Evolutionary conservation across 2,888 invertebrate species (phyloP).

Genomic region (Zeuzera pyrina): DNA sequence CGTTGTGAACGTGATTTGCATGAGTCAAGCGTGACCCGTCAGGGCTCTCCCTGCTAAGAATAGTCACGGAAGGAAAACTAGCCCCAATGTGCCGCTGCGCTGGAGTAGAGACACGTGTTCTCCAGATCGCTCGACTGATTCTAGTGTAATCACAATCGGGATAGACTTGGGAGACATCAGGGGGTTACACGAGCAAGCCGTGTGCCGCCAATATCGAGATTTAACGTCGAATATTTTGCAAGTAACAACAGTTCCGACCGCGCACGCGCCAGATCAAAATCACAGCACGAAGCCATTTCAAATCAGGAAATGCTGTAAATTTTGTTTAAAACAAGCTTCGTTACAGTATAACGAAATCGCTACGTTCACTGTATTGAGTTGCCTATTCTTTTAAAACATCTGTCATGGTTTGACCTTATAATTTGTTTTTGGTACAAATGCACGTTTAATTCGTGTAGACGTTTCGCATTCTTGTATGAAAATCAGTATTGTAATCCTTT

Average conservation of each 20-base stretch:
- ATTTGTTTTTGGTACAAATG: too few relatives aligned
- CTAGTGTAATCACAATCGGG: slow-evolving; percentile 9
- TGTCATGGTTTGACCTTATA: slow-evolving; percentile 18
- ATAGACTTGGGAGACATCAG: slow-evolving; percentile 13
- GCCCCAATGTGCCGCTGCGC: slow-evolving; percentile 35
- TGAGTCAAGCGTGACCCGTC: slow-evolving; percentile 52
- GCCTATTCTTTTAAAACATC: slow-evolving; percentile 10
- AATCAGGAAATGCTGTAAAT: slow-evolving; percentile 37
- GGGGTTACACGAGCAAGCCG: slow-evolving; percentile 39
- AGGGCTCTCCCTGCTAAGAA: slow-evolving; percentile 45
- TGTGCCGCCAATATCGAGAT: slow-evolving; percentile 36
- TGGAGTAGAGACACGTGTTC: slow-evolving; percentile 51
- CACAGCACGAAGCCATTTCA: slow-evolving; percentile 39
- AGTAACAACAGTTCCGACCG: slow-evolving; percentile 29
- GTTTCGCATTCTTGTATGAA: too few relatives aligned
- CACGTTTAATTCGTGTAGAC: too few relatives aligned
- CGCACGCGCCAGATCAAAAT: slow-evolving; percentile 48
- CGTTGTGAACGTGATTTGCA: slow-evolving; percentile 56
- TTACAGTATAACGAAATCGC: slow-evolving; percentile 36
- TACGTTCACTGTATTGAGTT: slow-evolving; percentile 23
- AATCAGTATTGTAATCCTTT: too few relatives aligned
- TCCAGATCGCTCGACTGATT: slow-evolving; percentile 28
- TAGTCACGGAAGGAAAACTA: slow-evolving; percentile 69
- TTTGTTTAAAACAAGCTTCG: slow-evolving; percentile 34
- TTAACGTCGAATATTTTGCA: slow-evolving; percentile 41